phyloP scores from a whole-genome alignment of 2,797 vertebrate species.

The Pseudocheirus occidentalis region DNA sequence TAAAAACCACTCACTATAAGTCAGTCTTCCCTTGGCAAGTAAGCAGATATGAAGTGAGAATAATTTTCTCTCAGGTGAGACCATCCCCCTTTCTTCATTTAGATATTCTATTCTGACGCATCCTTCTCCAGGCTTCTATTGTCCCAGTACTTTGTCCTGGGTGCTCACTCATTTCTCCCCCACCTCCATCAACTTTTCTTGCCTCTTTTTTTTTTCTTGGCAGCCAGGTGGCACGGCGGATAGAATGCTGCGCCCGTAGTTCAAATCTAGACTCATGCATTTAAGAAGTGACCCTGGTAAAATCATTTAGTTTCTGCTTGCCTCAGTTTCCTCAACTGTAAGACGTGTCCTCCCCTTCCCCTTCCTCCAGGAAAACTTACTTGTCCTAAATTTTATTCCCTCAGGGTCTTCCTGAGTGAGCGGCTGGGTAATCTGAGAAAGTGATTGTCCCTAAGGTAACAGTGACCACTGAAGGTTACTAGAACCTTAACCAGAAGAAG shows the following conservation, averaged over 20 bases:
- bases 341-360: not conserved
- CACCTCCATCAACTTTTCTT: not conserved
- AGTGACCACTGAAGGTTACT: not conserved
- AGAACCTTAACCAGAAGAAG: not conserved
- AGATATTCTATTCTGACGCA: not conserved
- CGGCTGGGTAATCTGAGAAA: not conserved
- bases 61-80: not conserved
- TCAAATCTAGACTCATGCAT: not conserved
- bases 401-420: not conserved
- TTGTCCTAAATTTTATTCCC: not conserved
- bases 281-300: not conserved
- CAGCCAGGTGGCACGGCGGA: not conserved
- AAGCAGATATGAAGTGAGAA: not conserved
- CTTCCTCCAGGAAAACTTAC: not conserved
- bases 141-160: not conserved
- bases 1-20: not conserved
- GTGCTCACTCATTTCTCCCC: not conserved
- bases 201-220: not conserved
- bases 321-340: not conserved
- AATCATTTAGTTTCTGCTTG: not conserved
- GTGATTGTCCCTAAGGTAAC: not conserved
- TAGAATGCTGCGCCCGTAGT: not conserved
- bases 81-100: not conserved
- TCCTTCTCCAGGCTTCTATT: not conserved
- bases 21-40: not conserved